Conservation (phyloP, 2,113 vertebrate genomes). For the Thomomys bottae region DNA sequence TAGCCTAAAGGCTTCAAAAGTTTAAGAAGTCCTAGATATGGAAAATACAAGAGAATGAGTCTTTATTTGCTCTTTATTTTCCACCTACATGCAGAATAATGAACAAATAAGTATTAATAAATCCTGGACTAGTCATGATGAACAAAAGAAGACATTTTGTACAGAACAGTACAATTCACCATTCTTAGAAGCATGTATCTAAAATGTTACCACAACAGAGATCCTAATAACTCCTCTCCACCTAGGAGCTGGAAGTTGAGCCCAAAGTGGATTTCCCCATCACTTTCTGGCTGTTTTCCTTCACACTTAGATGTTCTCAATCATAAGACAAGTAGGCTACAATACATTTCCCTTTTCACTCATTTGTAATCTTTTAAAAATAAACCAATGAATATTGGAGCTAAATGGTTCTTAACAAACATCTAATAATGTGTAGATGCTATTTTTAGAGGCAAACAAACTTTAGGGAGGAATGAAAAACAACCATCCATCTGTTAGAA, state of each 20-base stretch:
- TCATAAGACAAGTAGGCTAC: neutral
- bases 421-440: neutral
- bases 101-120: conserved; percentile 66
- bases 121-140: conserved; percentile 14
- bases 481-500: neutral
- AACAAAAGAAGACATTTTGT: conserved; percentile 58
- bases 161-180: conserved; percentile 17
- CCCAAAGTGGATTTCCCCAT: neutral
- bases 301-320: neutral
- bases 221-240: neutral
- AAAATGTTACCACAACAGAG: neutral
- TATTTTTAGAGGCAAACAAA: neutral
- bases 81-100: conserved; percentile 52
- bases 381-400: neutral
- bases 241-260: neutral
- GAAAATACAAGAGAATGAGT: conserved; percentile 48
- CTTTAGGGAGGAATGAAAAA: neutral
- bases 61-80: conserved; percentile 36
- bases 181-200: conserved; percentile 42
- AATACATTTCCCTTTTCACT: neutral
- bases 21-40: conserved; percentile 53
- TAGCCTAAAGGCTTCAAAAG: conserved; percentile 38
- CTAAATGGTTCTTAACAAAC: neutral
- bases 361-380: conserved; percentile 28
- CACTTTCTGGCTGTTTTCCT: neutral